Percentiles rank a stretch among this genome's conserved stretches.
Conservation (phyloP, 2,113 vertebrate genomes). For the Neotragus moschatus region DNA sequence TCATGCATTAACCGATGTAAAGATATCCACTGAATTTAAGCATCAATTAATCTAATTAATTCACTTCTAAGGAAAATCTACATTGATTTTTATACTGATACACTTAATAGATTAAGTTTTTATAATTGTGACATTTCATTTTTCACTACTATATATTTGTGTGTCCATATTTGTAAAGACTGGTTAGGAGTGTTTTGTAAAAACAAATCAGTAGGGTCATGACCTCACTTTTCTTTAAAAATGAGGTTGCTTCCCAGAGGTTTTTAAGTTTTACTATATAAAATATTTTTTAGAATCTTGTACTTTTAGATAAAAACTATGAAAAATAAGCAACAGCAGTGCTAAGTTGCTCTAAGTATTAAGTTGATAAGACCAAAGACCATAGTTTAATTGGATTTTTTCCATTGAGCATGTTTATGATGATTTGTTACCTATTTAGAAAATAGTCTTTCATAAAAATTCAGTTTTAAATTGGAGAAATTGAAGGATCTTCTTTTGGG, state of each 20-base stretch:
- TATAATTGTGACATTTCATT: neutral
- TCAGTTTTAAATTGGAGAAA: neutral
- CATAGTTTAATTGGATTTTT: neutral
- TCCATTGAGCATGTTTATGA: neutral
- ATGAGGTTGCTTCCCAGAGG: neutral
- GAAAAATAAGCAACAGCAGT: neutral
- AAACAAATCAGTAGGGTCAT: neutral
- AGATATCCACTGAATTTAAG: neutral
- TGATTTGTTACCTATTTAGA: neutral
- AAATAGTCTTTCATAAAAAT: neutral
- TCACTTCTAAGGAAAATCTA: neutral
- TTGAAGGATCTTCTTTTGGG: neutral
- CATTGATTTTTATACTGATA: neutral
- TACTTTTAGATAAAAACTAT: neutral
- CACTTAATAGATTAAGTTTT: neutral
- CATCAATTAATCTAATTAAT: neutral
- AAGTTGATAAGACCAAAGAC: neutral
- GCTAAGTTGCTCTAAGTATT: neutral
- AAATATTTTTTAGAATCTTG: neutral
- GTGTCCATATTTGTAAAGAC: neutral
- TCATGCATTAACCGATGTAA: neutral
- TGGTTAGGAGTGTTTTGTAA: neutral
- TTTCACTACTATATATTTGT: neutral
- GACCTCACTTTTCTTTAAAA: neutral
- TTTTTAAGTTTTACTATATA: neutral